Conservation (phyloP, 1,140 invertebrate species). For the Leucophenga varia region DNA sequence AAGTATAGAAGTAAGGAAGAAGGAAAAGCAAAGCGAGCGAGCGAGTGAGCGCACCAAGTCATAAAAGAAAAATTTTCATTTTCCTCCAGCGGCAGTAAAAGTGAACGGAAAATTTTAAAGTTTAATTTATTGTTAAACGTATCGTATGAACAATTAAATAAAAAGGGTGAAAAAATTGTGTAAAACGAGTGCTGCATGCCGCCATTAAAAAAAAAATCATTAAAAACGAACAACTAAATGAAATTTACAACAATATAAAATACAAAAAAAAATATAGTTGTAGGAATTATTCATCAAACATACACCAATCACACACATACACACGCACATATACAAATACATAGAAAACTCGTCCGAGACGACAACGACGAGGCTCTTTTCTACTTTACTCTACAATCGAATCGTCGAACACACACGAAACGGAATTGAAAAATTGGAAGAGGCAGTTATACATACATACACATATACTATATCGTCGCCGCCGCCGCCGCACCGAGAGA, state of each 20-base stretch:
- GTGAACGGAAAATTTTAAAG: slow-evolving; percentile 2
- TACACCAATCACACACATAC: too few species aligned
- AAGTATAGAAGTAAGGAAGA: slow-evolving; percentile 26
- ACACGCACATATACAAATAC: too few species aligned
- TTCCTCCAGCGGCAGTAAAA: slow-evolving; percentile 3
- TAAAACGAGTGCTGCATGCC: slow-evolving; percentile 4
- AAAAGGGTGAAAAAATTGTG: not conserved
- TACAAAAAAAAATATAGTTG: too few species aligned
- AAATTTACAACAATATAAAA: slow-evolving; percentile 4
- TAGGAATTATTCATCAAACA: too few species aligned
- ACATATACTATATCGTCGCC: too few species aligned
- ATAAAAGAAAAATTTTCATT: slow-evolving; percentile 21
- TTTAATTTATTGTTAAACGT: not conserved
- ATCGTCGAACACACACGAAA: too few species aligned
- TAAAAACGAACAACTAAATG: not conserved
- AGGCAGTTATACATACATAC: slow-evolving; percentile 1
- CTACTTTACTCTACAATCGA: too few species aligned
- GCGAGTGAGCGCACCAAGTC: slow-evolving; percentile 15
- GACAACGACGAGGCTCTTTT: too few species aligned
- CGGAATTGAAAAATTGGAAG: slow-evolving; percentile 1
- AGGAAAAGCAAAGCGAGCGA: slow-evolving; percentile 4
- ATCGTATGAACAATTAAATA: too few species aligned
- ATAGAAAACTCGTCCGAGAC: too few species aligned
- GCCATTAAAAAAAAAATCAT: not conserved
- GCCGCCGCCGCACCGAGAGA: too few species aligned